Conservation (phyloP, 2,797 vertebrate species). For the Peromyscus eremicus region DNA sequence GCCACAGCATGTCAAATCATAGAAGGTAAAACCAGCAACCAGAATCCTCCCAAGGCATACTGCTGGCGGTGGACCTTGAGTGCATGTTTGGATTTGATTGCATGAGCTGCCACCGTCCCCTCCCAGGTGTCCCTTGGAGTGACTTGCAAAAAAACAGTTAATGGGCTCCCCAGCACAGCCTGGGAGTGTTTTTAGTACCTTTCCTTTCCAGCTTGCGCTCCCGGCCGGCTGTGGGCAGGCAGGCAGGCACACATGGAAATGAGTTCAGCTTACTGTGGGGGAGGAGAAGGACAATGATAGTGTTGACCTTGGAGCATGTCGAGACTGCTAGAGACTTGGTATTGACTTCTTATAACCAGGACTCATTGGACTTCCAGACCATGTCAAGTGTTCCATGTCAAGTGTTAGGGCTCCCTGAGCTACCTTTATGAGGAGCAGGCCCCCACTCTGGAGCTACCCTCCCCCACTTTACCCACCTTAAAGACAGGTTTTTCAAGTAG, state of each 20-base stretch:
- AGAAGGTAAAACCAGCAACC: too few relatives aligned
- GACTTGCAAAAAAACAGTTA: neutral
- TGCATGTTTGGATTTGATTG: neutral
- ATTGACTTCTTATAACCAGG: neutral
- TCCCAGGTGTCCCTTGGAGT: neutral
- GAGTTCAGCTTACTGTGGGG: neutral
- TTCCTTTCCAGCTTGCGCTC: neutral
- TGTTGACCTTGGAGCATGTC: neutral
- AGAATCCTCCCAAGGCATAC: neutral
- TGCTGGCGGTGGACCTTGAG: neutral
- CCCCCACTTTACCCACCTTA: too few relatives aligned
- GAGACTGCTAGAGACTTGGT: neutral
- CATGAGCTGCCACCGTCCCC: rapidly evolving
- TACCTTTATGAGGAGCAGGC: rapidly evolving
- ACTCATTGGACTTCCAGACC: neutral
- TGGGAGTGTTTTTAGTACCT: neutral
- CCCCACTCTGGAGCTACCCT: rapidly evolving
- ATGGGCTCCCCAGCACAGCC: neutral
- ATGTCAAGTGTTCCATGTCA: neutral
- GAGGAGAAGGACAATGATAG: rapidly evolving
- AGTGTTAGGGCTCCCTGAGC: neutral
- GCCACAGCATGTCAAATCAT: neutral
- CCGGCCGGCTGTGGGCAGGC: neutral
- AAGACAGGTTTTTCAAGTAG: neutral
- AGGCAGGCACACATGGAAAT: neutral